These are phyloP conservation scores for Thereva nobilitata DNA, from an alignment of 2,888 invertebrate genomes.

Conservation along the genomic window DNA sequence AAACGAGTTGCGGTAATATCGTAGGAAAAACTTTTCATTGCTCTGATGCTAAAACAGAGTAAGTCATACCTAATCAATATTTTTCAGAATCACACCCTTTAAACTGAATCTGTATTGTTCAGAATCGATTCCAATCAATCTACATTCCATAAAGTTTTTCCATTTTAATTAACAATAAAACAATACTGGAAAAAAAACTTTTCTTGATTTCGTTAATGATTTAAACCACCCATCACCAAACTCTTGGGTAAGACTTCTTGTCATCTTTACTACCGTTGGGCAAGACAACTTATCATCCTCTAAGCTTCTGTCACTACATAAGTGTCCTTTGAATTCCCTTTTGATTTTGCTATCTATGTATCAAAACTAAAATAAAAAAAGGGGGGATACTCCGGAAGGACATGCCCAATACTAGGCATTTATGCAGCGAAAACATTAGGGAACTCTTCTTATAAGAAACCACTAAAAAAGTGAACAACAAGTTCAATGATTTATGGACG, in stretches of 20 bases:
- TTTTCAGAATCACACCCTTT: too few relatives aligned
- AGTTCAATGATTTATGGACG: conserved; percentile 42
- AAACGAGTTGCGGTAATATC: too few relatives aligned
- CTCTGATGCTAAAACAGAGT: too few relatives aligned
- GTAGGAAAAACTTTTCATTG: too few relatives aligned
- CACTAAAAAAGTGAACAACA: conserved; percentile 38
- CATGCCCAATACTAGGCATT: conserved; percentile 18
- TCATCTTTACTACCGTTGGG: conserved; percentile 5
- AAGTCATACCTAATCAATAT: too few relatives aligned
- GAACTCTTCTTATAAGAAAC: conserved; percentile 16
- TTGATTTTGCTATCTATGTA: conserved; percentile 21
- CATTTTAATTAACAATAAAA: too few relatives aligned
- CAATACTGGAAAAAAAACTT: too few relatives aligned
- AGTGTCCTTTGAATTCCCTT: conserved; percentile 24
- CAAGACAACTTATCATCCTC: conserved; percentile 22
- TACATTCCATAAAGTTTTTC: too few relatives aligned
- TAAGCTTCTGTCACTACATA: conserved; percentile 23
- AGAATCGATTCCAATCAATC: too few relatives aligned
- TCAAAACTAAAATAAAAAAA: conserved; percentile 6
- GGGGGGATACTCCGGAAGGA: conserved; percentile 12
- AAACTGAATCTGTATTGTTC: too few relatives aligned
- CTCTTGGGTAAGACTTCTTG: conserved; percentile 10
- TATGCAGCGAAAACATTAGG: conserved; percentile 26
- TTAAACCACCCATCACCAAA: too few relatives aligned
- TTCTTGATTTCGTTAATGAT: too few relatives aligned